Evolutionary conservation across 2,888 invertebrate species (phyloP), one percentile per base, ranked within the genome.

Genomic region (Dryomyza anilis): DNA sequence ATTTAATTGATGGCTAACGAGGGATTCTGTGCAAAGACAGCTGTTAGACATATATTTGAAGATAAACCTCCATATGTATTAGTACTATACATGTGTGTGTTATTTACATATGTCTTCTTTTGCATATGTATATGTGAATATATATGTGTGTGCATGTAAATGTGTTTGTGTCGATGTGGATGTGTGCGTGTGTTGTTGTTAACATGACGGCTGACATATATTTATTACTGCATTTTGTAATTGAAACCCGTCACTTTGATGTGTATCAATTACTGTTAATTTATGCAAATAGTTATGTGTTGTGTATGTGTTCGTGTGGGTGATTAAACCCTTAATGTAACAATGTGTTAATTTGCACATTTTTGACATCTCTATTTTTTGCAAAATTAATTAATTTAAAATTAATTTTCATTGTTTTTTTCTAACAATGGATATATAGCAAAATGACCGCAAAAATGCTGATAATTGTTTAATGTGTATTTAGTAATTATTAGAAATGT

Each of bases 211-310:
- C 36, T 43, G 55, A 63, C 63, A 53, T 53, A 36, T 16, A 50
- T 57, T 63, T 63, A 63, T 63, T 50, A 21, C 27, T 36, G 16
- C 29, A 39, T 33, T 7, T 43, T 66, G 66, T 71, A 70, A 71
- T 71, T 72, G 69, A 72, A 71, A 67, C 69, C 67, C 68, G 66
- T 66, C 70, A 67, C 62, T 69, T 69, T 66, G 67, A 71, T 70
- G 62, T 64, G 68, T 70, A 72, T 53, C 43, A 61, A 61, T 61
- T 43, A 10, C 52, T 27, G 61, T 61, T 43, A 39, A 53, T 43
- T 52, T 25, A 53, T 19, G 33, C 52, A 61, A 12, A 23, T 3
- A 39, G 33, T n/a, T n/a, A n/a, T n/a, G n/a, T n/a, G n/a, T n/a
- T n/a, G n/a, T n/a, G n/a, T n/a, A n/a, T n/a, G n/a, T n/a, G n/a